These are phyloP conservation scores for Tylochromis polylepis DNA, from an alignment of 2,113 vertebrate species.

Conservation along the genomic window DNA sequence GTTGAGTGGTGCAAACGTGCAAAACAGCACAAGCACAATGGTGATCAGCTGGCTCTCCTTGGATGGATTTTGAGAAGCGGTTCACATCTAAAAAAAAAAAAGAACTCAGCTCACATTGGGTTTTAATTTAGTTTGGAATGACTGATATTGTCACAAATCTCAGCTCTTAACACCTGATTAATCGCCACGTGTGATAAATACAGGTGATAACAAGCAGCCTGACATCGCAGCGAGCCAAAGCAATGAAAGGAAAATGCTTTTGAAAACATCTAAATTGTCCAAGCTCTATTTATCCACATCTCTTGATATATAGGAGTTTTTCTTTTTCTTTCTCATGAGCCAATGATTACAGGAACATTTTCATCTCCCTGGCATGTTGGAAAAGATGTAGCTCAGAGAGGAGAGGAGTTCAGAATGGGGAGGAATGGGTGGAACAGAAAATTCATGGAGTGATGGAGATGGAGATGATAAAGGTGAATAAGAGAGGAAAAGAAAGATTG, in stretches of 20 bases:
- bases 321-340: constrained; percentile 39
- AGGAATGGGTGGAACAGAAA: background rate
- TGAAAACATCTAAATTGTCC: constrained; percentile 29
- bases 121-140: background rate
- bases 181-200: constrained; percentile 19
- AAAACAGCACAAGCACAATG: background rate
- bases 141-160: background rate
- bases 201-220: constrained; percentile 6
- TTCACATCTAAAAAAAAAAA: background rate
- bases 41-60: background rate
- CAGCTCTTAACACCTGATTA: constrained; percentile 28
- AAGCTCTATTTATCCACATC: constrained; percentile 55
- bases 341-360: constrained; percentile 62
- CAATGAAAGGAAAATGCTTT: constrained; percentile 2
- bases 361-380: constrained; percentile 53
- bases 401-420: background rate
- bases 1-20: background rate
- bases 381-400: background rate
- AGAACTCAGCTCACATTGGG: background rate
- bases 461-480: background rate
- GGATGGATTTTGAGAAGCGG: background rate
- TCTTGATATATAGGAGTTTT: constrained; percentile 59
- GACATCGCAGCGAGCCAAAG: background rate
- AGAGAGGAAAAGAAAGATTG: background rate
- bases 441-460: constrained; percentile 42